These are phyloP conservation scores for Crocuta crocuta DNA, from an alignment of 2,113 vertebrate species.

Conservation along the genomic window DNA sequence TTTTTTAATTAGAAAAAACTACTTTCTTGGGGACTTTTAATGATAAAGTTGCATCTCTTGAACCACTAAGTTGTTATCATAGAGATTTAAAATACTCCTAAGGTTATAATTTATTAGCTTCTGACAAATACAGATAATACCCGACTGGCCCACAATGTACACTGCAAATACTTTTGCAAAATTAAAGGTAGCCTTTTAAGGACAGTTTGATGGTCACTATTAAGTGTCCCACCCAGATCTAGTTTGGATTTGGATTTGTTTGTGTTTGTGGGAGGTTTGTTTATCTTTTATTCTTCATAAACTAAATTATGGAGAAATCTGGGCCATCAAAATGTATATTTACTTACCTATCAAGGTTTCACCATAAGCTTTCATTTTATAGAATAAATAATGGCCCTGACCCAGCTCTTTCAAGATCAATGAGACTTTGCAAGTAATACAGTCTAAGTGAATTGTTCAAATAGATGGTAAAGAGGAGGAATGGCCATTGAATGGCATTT, in stretches of 20 bases:
- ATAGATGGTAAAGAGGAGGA: background rate
- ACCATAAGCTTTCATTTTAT: background rate
- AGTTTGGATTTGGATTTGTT: constrained; percentile 73
- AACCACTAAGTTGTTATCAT: constrained; percentile 55
- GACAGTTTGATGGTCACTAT: constrained; percentile 68
- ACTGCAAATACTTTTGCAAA: constrained; percentile 82
- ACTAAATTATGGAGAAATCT: constrained; percentile 67
- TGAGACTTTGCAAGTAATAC: background rate
- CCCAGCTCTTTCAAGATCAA: background rate
- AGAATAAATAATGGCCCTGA: background rate
- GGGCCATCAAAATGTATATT: background rate
- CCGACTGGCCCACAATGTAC: constrained; percentile 68
- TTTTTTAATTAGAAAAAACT: constrained; percentile 4
- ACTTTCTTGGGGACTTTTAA: background rate
- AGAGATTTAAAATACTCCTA: constrained; percentile 59
- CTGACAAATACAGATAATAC: constrained; percentile 71
- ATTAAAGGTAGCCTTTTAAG: constrained; percentile 62
- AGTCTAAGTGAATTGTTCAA: background rate
- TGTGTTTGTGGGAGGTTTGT: background rate
- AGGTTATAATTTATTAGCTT: constrained; percentile 72
- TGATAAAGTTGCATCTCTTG: constrained; percentile 35
- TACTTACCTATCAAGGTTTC: background rate
- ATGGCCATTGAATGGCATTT: fast-evolving
- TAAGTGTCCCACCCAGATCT: constrained; percentile 78
- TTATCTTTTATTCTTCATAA: constrained; percentile 72